Evolutionary conservation across 1,140 invertebrate genomes (phyloP).

Genomic region (Lepidurus couesii): DNA sequence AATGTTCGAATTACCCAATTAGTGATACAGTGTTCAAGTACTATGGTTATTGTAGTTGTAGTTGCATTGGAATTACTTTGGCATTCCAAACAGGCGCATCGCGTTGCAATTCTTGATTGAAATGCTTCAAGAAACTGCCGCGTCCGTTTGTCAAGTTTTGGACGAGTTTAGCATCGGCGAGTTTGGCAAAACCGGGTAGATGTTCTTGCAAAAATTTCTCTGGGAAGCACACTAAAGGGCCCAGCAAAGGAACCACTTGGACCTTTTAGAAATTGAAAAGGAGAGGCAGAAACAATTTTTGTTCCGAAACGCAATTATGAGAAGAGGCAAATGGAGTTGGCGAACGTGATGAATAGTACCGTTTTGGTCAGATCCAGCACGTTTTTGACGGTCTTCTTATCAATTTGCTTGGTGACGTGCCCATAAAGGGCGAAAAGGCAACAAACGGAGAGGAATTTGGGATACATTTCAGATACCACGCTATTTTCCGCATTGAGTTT

Average conservation of each 20-base stretch:
- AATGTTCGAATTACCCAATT: background rate
- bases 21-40: background rate
- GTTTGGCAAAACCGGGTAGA: background rate
- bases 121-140: background rate
- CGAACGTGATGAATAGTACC: constrained; percentile 1
- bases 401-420: background rate
- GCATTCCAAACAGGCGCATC: constrained; percentile 17
- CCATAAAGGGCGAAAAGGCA: constrained; percentile 2
- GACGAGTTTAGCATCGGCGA: background rate
- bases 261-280: background rate
- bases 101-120: background rate
- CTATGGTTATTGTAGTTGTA: background rate
- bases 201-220: background rate
- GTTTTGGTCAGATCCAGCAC: background rate
- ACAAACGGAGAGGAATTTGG: background rate
- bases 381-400: constrained; percentile 13
- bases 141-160: background rate
- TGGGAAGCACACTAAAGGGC: background rate
- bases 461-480: background rate
- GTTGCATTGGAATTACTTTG: background rate
- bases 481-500: constrained; percentile 5
- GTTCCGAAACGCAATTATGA: background rate
- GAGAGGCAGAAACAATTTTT: background rate
- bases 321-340: background rate
- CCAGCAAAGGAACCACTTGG: background rate